A percentile compares a stretch with the other conserved stretches of the same genome.
Evolutionary conservation across 2,797 vertebrate species (phyloP).

Genomic region (Sternotherus odoratus): DNA sequence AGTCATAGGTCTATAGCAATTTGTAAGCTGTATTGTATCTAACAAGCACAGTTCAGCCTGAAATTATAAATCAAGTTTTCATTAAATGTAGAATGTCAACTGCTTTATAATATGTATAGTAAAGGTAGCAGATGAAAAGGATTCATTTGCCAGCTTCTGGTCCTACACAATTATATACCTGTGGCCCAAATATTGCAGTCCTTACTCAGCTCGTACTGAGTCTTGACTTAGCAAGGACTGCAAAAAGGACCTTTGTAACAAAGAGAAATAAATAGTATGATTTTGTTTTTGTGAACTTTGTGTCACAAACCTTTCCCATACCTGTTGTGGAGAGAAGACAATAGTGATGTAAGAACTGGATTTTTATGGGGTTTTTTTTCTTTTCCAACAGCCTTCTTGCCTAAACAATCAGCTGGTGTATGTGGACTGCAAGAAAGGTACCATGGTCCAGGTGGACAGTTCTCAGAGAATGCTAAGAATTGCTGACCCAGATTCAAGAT

Average conservation of each 20-base stretch:
- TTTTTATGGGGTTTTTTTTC: not conserved
- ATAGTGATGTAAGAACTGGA: not conserved
- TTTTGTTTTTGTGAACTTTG: not conserved
- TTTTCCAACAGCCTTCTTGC: constrained; percentile 86
- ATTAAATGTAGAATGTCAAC: not conserved
- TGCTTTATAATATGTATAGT: not conserved
- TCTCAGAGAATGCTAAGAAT: constrained; percentile 91
- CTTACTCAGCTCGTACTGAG: not conserved
- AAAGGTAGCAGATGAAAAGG: not conserved
- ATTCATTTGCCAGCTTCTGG: not conserved
- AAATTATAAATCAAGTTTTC: not conserved
- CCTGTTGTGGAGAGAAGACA: not conserved
- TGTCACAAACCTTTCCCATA: not conserved
- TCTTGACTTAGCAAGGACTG: not conserved
- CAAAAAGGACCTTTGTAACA: not conserved
- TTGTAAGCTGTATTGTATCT: not conserved
- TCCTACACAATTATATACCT: not conserved
- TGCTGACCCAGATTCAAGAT: constrained; percentile 91
- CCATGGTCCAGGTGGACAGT: constrained; percentile 88
- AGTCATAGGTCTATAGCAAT: not conserved
- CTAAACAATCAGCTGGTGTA: constrained; percentile 91
- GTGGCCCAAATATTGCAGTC: not conserved
- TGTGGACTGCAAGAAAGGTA: constrained; percentile 91
- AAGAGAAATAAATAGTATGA: not conserved
- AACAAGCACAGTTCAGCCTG: not conserved